Evolutionary conservation across 2,797 vertebrate genomes (phyloP), one percentile per base, ranked within the genome.

Genomic region (Anas capensis): DNA sequence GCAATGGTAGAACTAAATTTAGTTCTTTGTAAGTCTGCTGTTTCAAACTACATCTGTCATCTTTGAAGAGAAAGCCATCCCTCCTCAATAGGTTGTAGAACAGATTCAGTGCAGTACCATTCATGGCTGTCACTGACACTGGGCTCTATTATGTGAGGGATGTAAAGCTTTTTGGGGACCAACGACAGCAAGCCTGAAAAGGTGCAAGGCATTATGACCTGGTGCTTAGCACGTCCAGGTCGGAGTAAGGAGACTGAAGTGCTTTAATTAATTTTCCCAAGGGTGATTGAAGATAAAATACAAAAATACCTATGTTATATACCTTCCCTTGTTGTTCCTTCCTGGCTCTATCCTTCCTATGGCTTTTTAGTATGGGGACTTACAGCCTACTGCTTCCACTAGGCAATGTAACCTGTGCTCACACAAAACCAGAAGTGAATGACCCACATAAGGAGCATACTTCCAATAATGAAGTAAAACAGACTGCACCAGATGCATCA

Each of bases 281-380:
- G 75, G 51, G 11, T 70, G 46, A 70, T 40, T 85, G 56, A 36
- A 54, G 46, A 60, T 60, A 61, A 78, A 86, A 88, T 51, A 48
- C 27, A 58, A 13, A 82, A 70, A 40, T 40, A 60, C 6, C 7
- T 27, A 1, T 56, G 21, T 51, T 14, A 4, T 14, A 6, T 83
- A 61, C 8, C 19, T 90, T 0, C 1, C 13, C 34, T 66, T 48
- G 15, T 69, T 80, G n/a, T 46, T 91, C 23, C 49, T 17, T 56
- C 31, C 0, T 0, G 56, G 42, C 36, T 81, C 57, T 2, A 8
- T 82, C 64, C 87, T 69, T 29, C 34, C 36, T 81, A 33, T 6
- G 15, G 14, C 53, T 77, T 87, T 89, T 72, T 58, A 46, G 6
- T 36, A 8, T 29, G 6, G 10, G 33, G 44, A 42, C 61, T 44